A percentile compares a stretch with the other conserved stretches of the same genome.
Conservation (phyloP, 2,797 vertebrate species). For the Cyprinella venusta region DNA sequence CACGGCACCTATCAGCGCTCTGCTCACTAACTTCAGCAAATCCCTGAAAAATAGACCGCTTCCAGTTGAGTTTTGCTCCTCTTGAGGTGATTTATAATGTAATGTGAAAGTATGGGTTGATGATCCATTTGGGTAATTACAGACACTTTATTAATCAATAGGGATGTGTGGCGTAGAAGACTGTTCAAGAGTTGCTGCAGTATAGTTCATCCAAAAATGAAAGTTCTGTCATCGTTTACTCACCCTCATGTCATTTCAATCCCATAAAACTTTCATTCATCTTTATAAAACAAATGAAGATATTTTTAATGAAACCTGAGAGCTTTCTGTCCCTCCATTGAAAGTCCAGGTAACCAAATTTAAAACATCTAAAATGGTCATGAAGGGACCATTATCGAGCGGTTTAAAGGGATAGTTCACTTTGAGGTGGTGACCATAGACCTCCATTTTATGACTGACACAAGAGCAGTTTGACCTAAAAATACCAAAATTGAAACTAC, state of each 20-base stretch:
- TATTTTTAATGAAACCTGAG: background rate
- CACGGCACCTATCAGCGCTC: background rate
- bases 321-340: background rate
- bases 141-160: background rate
- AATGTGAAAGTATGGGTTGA: background rate
- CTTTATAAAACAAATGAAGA: background rate
- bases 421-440: too few relatives aligned
- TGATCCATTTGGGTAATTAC: background rate
- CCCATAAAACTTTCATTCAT: background rate
- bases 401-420: too few relatives aligned
- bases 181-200: background rate
- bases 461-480: too few relatives aligned
- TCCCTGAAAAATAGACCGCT: background rate
- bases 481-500: too few relatives aligned
- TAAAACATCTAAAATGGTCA: background rate
- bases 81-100: background rate
- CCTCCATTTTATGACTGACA: too few relatives aligned
- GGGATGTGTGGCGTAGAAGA: background rate
- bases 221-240: background rate
- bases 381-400: background rate
- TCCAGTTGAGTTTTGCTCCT: background rate
- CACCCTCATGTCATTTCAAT: background rate
- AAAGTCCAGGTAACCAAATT: background rate
- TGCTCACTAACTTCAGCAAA: background rate
- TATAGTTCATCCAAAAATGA: background rate